Conservation (phyloP, 2,113 vertebrate genomes). For the Pollachius pollachius region DNA sequence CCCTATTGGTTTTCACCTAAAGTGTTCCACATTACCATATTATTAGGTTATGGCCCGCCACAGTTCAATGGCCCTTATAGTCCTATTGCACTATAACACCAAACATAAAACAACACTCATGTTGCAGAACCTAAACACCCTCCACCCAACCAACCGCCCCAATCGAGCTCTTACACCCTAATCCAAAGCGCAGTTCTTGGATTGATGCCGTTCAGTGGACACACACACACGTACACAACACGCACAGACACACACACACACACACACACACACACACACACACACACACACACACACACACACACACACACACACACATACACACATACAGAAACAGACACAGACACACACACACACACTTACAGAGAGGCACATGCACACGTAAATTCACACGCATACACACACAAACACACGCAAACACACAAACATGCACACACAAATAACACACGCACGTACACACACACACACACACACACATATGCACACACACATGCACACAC, state of each 20-base stretch:
- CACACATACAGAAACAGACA: too few relatives aligned
- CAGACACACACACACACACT: neutral
- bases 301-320: neutral
- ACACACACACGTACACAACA: neutral
- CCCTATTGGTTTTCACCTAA: slow-evolving; percentile 73
- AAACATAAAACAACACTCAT: slow-evolving; percentile 50
- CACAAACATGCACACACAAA: too few relatives aligned
- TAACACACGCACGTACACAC: too few relatives aligned
- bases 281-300: neutral
- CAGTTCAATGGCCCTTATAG: slow-evolving; percentile 50
- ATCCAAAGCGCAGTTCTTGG: too few relatives aligned
- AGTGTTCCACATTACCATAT: slow-evolving; percentile 71
- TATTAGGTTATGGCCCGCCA: slow-evolving; percentile 60
- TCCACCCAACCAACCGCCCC: too few relatives aligned
- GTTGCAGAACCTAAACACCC: slow-evolving; percentile 24
- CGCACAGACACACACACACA: neutral
- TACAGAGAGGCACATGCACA: neutral
- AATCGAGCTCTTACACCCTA: too few relatives aligned
- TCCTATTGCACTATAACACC: slow-evolving; percentile 48
- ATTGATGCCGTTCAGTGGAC: too few relatives aligned
- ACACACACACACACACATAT: neutral
- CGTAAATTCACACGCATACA: too few relatives aligned
- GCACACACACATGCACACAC: neutral
- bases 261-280: neutral
- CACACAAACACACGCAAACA: too few relatives aligned